Conservation (phyloP, 1,140 invertebrate genomes). For the Ceratina japonica region DNA sequence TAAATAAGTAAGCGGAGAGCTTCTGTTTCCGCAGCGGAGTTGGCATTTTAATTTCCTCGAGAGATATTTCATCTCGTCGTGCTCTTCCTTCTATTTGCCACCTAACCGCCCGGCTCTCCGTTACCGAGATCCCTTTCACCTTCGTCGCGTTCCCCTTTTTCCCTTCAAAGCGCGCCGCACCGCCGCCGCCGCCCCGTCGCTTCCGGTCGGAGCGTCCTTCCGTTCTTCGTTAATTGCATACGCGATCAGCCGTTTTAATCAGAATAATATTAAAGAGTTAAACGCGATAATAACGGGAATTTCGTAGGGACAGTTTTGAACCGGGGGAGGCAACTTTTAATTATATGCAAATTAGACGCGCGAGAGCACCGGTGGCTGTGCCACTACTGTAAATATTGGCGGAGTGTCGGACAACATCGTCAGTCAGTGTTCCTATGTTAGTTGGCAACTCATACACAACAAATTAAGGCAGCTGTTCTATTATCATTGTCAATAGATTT, state of each 20-base stretch:
- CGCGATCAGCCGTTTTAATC: background rate
- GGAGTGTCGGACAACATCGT: constrained; percentile 6
- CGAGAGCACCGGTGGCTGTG: no score
- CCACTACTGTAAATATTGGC: constrained; percentile 5
- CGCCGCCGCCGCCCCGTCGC: background rate
- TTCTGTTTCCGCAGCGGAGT: constrained; percentile 48
- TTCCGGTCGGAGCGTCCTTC: background rate
- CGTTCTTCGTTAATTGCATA: background rate
- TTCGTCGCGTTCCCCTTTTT: background rate
- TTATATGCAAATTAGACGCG: background rate
- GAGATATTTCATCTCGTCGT: constrained; percentile 59
- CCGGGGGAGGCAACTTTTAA: background rate
- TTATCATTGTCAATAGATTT: background rate
- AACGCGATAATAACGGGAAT: background rate
- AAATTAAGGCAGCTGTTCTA: background rate
- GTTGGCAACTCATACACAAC: constrained; percentile 5
- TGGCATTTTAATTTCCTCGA: constrained; percentile 68
- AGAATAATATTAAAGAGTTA: background rate
- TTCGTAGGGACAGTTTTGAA: background rate
- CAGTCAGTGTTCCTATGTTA: background rate
- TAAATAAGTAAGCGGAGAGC: constrained; percentile 64
- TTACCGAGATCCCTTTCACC: background rate
- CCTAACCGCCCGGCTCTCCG: constrained; percentile 13
- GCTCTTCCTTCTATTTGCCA: constrained; percentile 32
- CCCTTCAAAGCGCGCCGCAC: background rate